Conservation (phyloP, 2,888 invertebrate genomes). For the Euphydryas editha region DNA sequence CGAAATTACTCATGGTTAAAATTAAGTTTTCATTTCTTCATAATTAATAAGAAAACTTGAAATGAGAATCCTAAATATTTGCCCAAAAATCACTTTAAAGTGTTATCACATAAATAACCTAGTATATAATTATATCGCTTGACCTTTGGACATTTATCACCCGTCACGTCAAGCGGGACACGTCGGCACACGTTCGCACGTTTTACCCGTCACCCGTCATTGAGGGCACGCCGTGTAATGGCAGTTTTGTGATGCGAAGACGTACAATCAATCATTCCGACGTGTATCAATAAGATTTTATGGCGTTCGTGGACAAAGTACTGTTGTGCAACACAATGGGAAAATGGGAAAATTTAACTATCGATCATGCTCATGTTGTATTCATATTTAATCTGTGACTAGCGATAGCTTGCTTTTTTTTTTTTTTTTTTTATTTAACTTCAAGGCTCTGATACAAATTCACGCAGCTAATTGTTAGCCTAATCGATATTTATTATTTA, state of each 20-base stretch:
- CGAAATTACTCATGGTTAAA: no score
- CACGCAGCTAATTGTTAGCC: no score
- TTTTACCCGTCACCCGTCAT: slow-evolving; percentile 34
- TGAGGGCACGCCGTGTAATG: slow-evolving; percentile 35
- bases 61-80: slow-evolving; percentile 1
- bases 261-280: slow-evolving; percentile 31
- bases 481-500: no score
- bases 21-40: no score
- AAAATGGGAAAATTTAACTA: slow-evolving; percentile 1
- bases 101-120: slow-evolving; percentile 7
- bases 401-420: neutral
- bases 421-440: no score
- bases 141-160: slow-evolving; percentile 18
- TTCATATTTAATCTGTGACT: neutral
- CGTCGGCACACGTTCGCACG: slow-evolving; percentile 28
- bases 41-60: neutral
- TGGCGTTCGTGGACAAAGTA: slow-evolving; percentile 14
- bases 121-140: slow-evolving; percentile 13
- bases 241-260: slow-evolving; percentile 30
- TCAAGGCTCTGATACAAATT: no score
- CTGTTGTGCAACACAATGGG: slow-evolving; percentile 9
- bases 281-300: slow-evolving; percentile 32
- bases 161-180: slow-evolving; percentile 15
- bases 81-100: neutral
- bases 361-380: neutral